Evolutionary conservation across 1,140 invertebrate genomes (phyloP), one percentile per base, ranked within the genome.

Genomic region (Centruroides vittatus): DNA sequence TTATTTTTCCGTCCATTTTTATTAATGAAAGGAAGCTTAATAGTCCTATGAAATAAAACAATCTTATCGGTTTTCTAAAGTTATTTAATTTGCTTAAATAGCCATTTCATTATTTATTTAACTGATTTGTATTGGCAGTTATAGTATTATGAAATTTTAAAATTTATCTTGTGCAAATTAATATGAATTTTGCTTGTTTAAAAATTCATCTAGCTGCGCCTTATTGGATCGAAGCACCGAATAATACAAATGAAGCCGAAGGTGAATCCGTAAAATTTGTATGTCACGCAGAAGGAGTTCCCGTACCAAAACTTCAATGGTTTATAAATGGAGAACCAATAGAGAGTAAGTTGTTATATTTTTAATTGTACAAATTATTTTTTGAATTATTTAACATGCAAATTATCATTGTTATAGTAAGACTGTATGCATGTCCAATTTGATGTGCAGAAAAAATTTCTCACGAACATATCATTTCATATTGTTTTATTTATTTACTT

Each of bases 271-370:
- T 88, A 0, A 81, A 83, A 65, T 93, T 99, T 69, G 76, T 79
- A 53, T 99, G 96, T 75, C 80, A 84, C 61, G 95, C 95, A 0
- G 81, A 78, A 9, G 95, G 93, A 61, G 82, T 83, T 6, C 96
- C 96, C 0, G 80, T 85, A 57, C 95, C 96, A 0, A 81, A 87
- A 64, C 92, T 97, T 57, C 84, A 89, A 68, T 99, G 96, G 96
- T 95, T 95, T 57, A 84, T 96, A 72, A 98, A 99, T 78, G 94
- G 95, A 51, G 85, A 86, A 70, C 87, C 89, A 1, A 84, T 97
- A 68, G 78, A 69, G 61, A 60, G 64, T 65, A 60, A 60, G 54
- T 34, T 23, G 4, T 47, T 57, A 46, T 57, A 47, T 23, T 23
- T 23, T 23, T 23, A 51, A n/a, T 51, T 51, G 49, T 51, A 51